A percentile compares a stretch with the other conserved stretches of the same genome.
Evolutionary conservation across 2,113 vertebrate genomes (phyloP).

Genomic region (Symphodus melops): DNA sequence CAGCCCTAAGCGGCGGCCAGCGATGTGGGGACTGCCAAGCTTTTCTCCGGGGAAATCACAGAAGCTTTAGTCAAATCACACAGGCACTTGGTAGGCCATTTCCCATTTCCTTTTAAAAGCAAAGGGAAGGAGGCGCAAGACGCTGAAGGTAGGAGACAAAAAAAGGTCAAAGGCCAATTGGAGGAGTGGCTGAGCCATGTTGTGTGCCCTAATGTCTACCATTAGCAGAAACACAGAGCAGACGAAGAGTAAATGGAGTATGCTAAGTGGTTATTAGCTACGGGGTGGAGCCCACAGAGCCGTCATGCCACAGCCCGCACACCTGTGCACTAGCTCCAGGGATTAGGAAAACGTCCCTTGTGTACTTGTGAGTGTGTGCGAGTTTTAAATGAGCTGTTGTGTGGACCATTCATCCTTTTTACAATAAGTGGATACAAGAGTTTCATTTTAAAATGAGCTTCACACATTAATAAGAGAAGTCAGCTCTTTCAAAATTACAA

Average conservation of each 20-base stretch:
- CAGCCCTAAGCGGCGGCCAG: constrained; percentile 64
- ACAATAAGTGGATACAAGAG: constrained; percentile 56
- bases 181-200: constrained; percentile 39
- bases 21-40: constrained; percentile 68
- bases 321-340: constrained; percentile 66
- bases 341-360: constrained; percentile 53
- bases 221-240: constrained; percentile 69
- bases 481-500: constrained; percentile 39
- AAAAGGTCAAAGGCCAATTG: constrained; percentile 59
- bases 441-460: constrained; percentile 46
- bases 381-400: constrained; percentile 52
- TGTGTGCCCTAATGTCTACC: constrained; percentile 56
- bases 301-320: constrained; percentile 49
- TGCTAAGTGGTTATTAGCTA: constrained; percentile 73
- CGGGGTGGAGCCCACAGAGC: constrained; percentile 40
- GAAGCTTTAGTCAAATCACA: constrained; percentile 80
- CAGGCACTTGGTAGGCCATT: constrained; percentile 62
- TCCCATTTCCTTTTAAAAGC: constrained; percentile 62
- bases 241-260: constrained; percentile 70
- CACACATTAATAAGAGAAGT: constrained; percentile 36
- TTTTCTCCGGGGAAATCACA: constrained; percentile 81
- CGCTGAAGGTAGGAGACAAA: constrained; percentile 34
- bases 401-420: constrained; percentile 51
- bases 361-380: constrained; percentile 23
- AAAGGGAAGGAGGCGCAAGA: constrained; percentile 12